Evolutionary conservation across 2,113 vertebrate genomes (phyloP).

Genomic region (Phaethornis superciliosus): DNA sequence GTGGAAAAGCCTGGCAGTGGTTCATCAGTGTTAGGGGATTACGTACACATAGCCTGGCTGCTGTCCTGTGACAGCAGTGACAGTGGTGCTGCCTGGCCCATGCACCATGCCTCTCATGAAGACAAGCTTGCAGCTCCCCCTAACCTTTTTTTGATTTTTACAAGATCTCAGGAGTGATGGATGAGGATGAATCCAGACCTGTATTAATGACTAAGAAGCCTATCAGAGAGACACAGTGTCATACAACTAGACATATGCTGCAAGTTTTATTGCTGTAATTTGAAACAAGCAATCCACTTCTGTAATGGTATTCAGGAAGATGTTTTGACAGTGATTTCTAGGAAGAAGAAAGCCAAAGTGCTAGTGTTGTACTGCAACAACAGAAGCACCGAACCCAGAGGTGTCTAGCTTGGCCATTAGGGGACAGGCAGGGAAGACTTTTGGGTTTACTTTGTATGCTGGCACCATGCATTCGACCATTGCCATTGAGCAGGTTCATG

Average conservation of each 20-base stretch:
- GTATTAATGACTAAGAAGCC: background rate
- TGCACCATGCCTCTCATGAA: background rate
- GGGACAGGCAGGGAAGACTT: background rate
- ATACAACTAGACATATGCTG: background rate
- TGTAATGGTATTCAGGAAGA: background rate
- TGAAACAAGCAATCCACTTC: background rate
- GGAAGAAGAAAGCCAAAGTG: background rate
- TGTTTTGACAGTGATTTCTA: background rate
- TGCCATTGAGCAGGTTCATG: background rate
- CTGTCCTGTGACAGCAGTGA: background rate
- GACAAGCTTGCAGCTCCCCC: background rate
- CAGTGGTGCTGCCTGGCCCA: background rate
- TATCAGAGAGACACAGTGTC: background rate
- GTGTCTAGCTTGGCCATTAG: background rate
- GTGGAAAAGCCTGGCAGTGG: slow-evolving; percentile 2
- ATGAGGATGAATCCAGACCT: background rate
- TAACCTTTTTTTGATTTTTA: background rate
- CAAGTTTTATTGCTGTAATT: background rate
- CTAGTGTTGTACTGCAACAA: background rate
- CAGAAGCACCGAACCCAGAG: background rate
- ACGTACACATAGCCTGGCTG: rapidly evolving
- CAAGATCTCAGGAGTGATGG: background rate
- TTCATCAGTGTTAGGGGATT: background rate
- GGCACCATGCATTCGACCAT: background rate
- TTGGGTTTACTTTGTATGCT: background rate